These are phyloP conservation scores for Metellina segmentata DNA, from an alignment of 2,888 invertebrate genomes.

Conservation along the genomic window DNA sequence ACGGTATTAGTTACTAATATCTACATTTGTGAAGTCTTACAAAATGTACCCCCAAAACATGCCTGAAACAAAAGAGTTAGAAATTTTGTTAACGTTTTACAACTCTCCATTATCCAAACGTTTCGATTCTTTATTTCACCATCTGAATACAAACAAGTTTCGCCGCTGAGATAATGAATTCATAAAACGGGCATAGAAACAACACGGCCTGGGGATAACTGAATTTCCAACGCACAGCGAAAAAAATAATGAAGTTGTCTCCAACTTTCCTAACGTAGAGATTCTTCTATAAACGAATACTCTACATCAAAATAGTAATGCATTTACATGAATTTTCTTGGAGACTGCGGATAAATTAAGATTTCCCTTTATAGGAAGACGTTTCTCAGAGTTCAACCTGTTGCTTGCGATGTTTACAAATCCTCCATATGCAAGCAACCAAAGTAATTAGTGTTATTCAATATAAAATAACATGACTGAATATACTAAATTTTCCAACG, in stretches of 20 bases:
- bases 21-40: too few species aligned
- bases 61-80: too few species aligned
- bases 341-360: conserved; percentile 1
- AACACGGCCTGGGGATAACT: background rate
- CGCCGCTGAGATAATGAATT: conserved; percentile 6
- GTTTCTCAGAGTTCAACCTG: background rate
- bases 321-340: background rate
- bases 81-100: too few species aligned
- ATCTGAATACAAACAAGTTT: background rate
- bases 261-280: background rate
- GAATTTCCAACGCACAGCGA: conserved; percentile 7
- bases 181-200: background rate
- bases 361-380: background rate
- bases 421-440: background rate
- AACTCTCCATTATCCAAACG: too few species aligned
- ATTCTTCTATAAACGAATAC: too few species aligned
- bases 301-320: background rate
- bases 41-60: too few species aligned
- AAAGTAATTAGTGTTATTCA: too few species aligned
- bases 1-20: too few species aligned
- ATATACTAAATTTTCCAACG: too few species aligned
- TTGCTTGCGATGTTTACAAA: background rate
- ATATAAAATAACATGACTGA: too few species aligned
- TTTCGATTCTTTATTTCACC: background rate
- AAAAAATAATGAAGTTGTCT: conserved; percentile 4